phyloP scores from a whole-genome alignment of 2,113 vertebrate genomes.

The Pseudorasbora parva region DNA sequence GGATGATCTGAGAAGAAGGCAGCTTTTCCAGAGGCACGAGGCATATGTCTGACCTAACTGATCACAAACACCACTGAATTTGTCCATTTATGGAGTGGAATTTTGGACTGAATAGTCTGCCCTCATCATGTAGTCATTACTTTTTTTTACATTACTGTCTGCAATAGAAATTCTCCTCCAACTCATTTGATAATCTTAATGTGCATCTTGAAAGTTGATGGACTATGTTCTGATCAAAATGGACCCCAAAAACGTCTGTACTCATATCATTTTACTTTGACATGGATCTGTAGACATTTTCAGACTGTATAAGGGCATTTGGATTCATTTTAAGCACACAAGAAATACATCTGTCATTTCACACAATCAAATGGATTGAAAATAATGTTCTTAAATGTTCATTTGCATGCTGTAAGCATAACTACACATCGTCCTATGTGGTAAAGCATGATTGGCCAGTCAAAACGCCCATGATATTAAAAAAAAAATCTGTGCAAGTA shows the following conservation, averaged over 20 bases:
- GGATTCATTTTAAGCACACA: neutral
- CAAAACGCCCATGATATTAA: neutral
- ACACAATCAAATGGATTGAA: neutral
- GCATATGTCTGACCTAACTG: conserved; percentile 33
- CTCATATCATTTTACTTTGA: neutral
- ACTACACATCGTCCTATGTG: neutral
- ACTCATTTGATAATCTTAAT: conserved; percentile 21
- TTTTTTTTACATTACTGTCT: conserved; percentile 12
- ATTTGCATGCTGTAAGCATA: neutral
- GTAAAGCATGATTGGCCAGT: conserved; percentile 4
- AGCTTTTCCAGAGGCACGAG: conserved; percentile 38
- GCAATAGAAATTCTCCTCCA: neutral
- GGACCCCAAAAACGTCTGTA: neutral
- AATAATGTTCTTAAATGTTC: neutral
- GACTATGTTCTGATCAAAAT: neutral
- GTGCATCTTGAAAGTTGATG: neutral
- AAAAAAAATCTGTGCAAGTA: neutral
- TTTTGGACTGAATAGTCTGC: conserved; percentile 28
- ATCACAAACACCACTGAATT: conserved; percentile 20
- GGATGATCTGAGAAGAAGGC: conserved; percentile 24
- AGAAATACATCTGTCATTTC: neutral
- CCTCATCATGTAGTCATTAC: conserved; percentile 29
- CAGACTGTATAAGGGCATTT: neutral
- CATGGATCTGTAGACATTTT: neutral
- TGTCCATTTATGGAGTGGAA: conserved; percentile 57